These are phyloP conservation scores for Odontocerum albicorne DNA, from an alignment of 2,888 invertebrate genomes.

Conservation along the genomic window DNA sequence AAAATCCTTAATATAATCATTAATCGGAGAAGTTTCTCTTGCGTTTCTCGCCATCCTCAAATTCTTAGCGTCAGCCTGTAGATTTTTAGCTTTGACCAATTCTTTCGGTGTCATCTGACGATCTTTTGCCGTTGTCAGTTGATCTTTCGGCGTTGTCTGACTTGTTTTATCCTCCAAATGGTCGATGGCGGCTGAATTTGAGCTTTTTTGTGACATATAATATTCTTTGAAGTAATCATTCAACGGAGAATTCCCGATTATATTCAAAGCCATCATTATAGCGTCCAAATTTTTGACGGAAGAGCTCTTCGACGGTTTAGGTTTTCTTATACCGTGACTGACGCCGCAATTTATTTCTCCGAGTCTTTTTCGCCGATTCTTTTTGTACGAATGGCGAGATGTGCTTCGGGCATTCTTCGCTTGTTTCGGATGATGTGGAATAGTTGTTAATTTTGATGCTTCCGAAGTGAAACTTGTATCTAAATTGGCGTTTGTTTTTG, in stretches of 20 bases:
- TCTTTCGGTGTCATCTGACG: constrained; percentile 35
- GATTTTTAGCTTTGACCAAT: too few relatives aligned
- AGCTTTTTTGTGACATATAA: too few relatives aligned
- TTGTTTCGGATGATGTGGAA: constrained; percentile 40
- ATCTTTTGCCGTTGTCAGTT: too few relatives aligned
- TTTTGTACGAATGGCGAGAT: constrained; percentile 6
- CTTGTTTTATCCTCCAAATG: too few relatives aligned
- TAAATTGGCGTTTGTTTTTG: constrained; percentile 46
- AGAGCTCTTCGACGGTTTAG: constrained; percentile 49
- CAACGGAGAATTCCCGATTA: constrained; percentile 41
- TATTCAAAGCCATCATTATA: constrained; percentile 41
- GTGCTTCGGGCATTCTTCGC: constrained; percentile 39
- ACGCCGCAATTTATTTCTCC: constrained; percentile 71
- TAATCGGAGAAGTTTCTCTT: too few relatives aligned
- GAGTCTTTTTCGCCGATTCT: constrained; percentile 42
- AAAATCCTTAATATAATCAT: too few relatives aligned
- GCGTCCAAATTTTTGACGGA: constrained; percentile 38
- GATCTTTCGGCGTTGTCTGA: too few relatives aligned
- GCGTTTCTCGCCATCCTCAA: too few relatives aligned
- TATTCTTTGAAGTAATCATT: constrained; percentile 39
- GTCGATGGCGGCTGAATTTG: too few relatives aligned
- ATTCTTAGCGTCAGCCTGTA: too few relatives aligned
- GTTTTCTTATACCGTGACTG: constrained; percentile 63
- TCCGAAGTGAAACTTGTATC: constrained; percentile 42
- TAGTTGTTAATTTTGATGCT: constrained; percentile 38